A percentile compares a stretch with the other conserved stretches of the same genome.
These are phyloP conservation scores for Toxotes lorentzi DNA, from an alignment of 2,797 vertebrate species.

Conservation along the genomic window DNA sequence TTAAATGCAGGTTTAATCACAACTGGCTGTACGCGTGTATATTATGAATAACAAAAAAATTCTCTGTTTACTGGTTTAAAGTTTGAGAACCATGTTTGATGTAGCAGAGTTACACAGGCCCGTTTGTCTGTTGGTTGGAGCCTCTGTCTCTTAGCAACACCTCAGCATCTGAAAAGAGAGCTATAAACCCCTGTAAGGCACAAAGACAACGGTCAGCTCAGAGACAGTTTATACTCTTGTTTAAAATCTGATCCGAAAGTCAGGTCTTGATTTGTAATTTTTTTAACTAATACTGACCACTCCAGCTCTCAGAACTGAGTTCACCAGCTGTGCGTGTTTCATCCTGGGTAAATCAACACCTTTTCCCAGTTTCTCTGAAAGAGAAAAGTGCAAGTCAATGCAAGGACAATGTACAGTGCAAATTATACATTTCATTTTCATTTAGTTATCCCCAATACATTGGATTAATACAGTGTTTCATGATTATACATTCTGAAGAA, in stretches of 20 bases:
- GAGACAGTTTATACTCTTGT: background rate
- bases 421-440: background rate
- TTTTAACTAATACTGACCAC: conserved; percentile 61
- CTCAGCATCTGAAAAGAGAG: conserved; percentile 66
- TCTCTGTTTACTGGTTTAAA: background rate
- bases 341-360: conserved; percentile 68
- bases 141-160: conserved; percentile 16
- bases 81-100: background rate
- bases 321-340: conserved; percentile 50
- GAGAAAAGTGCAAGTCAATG: background rate
- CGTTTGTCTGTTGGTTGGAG: conserved; percentile 28
- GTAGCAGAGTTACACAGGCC: background rate
- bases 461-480: background rate
- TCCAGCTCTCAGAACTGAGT: conserved; percentile 68
- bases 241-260: background rate
- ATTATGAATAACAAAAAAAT: background rate
- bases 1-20: background rate
- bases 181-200: conserved; percentile 75
- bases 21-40: background rate
- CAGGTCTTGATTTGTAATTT: background rate
- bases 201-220: conserved; percentile 10
- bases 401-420: background rate
- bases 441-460: background rate
- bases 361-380: conserved; percentile 62
- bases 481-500: no score